Base-by-base conservation (phyloP, 2,797 vertebrate genomes). In the Dendrocincla fuliginosa region DNA sequence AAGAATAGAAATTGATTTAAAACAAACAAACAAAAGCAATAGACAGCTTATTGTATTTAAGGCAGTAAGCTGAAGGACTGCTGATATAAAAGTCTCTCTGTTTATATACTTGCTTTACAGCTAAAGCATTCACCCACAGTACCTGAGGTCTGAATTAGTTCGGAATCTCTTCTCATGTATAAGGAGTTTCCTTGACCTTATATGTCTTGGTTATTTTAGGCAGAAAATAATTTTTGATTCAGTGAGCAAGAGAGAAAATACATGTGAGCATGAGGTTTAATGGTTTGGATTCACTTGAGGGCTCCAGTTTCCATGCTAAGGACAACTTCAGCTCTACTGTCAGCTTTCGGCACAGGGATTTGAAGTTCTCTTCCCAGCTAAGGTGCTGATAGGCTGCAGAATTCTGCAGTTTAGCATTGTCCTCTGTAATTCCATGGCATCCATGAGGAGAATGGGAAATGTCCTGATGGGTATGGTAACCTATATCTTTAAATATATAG, bases 211-310 rank as follows among this genome's bases (percentile, higher is more conserved):
- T 69, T 94, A 73, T 79, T 92, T 80, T 93, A 63, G 63, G 71
- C 33, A 89, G 78, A 87, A 91, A 90, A 79, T 52, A 87, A 63
- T 76, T 70, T 35, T 16, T 79, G 89, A 92, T 47, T 93, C 68
- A 83, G 50, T 61, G 74, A 81, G 23, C 35, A 32, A 55, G 71
- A 76, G 63, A 77, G 68, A 67, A 89, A 63, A 63, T 82, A 50
- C 1, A 0, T 16, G 28, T 46, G 78, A 80, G 49, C 25, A 11
- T 64, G 33, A 64, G 23, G 32, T 42, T 84, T 82, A 63, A 87
- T 63, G 67, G 75, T 42, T 93, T 59, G 44, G 56, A 47, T 82
- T 85, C 60, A 74, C 37, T 32, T 44, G 78, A 70, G 41, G 47
- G 20, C 30, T 92, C n/a, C 56, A 18, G 20, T 63, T 75, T 56